phyloP scores from a whole-genome alignment of 2,113 vertebrate genomes.

The Danio rerio region DNA sequence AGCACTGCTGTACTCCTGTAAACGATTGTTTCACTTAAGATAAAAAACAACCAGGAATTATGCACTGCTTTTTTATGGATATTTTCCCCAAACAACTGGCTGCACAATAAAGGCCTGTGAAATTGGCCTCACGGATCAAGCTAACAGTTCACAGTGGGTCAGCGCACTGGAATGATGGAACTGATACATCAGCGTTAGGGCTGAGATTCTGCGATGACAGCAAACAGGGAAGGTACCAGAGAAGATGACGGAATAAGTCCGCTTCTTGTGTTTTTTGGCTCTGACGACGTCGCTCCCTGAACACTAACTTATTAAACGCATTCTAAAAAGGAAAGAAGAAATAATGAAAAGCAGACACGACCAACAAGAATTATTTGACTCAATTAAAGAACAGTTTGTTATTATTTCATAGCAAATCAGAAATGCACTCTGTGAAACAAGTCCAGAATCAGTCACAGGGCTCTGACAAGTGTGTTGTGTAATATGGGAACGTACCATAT shows the following conservation, averaged over 20 bases:
- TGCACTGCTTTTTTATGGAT: constrained; percentile 40
- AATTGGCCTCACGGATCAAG: constrained; percentile 18
- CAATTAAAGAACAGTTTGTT: constrained; percentile 29
- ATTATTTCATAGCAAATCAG: constrained; percentile 20
- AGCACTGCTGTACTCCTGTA: constrained; percentile 54
- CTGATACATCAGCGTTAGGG: neutral
- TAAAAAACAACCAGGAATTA: constrained; percentile 48
- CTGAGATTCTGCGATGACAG: constrained; percentile 33
- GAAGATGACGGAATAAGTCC: neutral
- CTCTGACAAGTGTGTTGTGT: constrained; percentile 32
- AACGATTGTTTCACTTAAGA: constrained; percentile 56
- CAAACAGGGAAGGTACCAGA: neutral
- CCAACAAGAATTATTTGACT: constrained; percentile 3
- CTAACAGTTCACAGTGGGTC: constrained; percentile 29
- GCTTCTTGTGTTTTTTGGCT: constrained; percentile 31
- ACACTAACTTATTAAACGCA: constrained; percentile 17
- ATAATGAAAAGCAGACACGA: constrained; percentile 26
- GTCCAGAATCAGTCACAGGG: constrained; percentile 10
- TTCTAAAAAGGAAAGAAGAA: constrained; percentile 25
- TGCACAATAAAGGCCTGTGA: constrained; percentile 29
- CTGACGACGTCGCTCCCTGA: neutral
- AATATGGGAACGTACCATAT: constrained; percentile 38
- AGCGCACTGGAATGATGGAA: neutral
- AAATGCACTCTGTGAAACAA: constrained; percentile 1
- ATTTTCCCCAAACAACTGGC: constrained; percentile 29